Percentiles rank a stretch among this genome's conserved stretches.
These are phyloP conservation scores for Holacanthella duospinosa DNA, from an alignment of 2,888 invertebrate genomes.

Conservation along the genomic window DNA sequence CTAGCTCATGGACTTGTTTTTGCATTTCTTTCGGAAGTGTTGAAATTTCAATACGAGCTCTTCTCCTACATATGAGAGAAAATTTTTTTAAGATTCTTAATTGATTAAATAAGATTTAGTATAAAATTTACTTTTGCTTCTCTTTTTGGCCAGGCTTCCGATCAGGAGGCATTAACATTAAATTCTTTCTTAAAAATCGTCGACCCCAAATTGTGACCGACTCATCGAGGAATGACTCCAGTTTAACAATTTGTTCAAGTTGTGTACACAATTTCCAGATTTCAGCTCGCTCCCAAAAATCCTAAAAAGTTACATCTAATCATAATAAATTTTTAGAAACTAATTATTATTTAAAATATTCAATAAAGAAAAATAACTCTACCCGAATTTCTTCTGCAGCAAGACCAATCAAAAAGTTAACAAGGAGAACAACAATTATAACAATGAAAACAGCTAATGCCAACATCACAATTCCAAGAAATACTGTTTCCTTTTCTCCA, in stretches of 20 bases:
- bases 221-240: constrained; percentile 10
- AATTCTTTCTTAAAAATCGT: not conserved
- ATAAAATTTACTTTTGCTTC: not conserved
- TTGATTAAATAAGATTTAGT: not conserved
- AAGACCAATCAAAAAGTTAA: constrained; percentile 8
- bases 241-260: constrained; percentile 6
- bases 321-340: not conserved
- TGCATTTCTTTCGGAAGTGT: constrained; percentile 7
- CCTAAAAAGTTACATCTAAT: not conserved
- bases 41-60: not conserved
- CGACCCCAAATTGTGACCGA: not conserved
- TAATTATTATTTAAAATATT: not conserved
- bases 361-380: not conserved
- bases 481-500: constrained; percentile 3
- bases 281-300: constrained; percentile 6
- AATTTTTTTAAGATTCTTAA: not conserved
- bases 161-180: constrained; percentile 10
- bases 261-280: constrained; percentile 9
- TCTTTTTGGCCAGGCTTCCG: not conserved
- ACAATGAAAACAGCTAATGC: constrained; percentile 7
- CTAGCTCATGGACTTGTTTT: constrained; percentile 5
- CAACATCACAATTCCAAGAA: constrained; percentile 6
- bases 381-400: constrained; percentile 9
- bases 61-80: not conserved
- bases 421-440: constrained; percentile 3